Evolutionary conservation across 2,888 invertebrate genomes (phyloP).

Genomic region (Monochamus alternatus): DNA sequence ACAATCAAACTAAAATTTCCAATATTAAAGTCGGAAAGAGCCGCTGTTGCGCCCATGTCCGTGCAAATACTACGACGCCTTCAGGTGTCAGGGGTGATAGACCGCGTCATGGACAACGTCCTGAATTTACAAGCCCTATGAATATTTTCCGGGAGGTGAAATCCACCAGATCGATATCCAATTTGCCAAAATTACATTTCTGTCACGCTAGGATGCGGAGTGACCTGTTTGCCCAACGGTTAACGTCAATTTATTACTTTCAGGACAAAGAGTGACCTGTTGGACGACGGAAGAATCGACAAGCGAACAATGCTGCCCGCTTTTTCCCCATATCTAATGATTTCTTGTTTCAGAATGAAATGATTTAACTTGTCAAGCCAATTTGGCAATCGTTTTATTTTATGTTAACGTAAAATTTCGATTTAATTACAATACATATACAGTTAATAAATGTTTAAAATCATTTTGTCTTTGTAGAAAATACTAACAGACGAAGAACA

Average conservation of each 20-base stretch:
- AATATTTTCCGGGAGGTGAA: slow-evolving; percentile 14
- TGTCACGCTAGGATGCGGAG: slow-evolving; percentile 6
- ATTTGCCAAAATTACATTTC: slow-evolving; percentile 26
- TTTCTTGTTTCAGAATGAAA: too few species aligned
- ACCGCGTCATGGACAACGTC: neutral
- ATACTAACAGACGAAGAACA: too few species aligned
- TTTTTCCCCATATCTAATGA: neutral
- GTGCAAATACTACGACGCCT: neutral
- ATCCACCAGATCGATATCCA: slow-evolving; percentile 10
- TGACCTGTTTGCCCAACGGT: slow-evolving; percentile 3
- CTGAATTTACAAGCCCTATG: slow-evolving; percentile 12
- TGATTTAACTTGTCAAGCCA: too few species aligned
- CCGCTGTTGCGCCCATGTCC: neutral
- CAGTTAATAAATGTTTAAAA: too few species aligned
- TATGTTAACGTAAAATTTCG: too few species aligned
- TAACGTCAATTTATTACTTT: slow-evolving; percentile 1
- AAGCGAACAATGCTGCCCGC: neutral
- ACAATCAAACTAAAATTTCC: too few species aligned
- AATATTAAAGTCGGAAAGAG: too few species aligned
- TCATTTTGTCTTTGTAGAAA: too few species aligned
- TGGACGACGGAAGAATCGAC: neutral
- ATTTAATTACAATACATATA: too few species aligned
- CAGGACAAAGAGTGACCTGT: neutral
- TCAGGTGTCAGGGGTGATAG: neutral
- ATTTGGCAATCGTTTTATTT: too few species aligned